Conservation (phyloP, 2,888 invertebrate species). For the Calameuta pallipes region DNA sequence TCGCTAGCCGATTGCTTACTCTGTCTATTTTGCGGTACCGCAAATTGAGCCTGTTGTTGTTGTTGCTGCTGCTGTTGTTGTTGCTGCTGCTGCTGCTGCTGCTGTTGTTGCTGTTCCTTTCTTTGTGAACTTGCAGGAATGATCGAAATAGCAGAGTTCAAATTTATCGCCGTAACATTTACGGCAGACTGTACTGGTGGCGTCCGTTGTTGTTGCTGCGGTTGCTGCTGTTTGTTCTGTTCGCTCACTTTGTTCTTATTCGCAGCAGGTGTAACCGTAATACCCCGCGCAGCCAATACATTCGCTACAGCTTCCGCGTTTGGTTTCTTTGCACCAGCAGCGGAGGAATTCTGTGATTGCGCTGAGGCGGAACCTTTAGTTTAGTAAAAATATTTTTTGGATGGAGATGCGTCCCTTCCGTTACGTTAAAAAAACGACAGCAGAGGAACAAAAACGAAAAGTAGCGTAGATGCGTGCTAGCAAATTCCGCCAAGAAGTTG, state of each 20-base stretch:
- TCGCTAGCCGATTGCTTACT: slow-evolving; percentile 50
- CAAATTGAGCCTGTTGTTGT: slow-evolving; percentile 58
- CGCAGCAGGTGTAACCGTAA: slow-evolving; percentile 79
- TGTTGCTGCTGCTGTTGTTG: slow-evolving; percentile 34
- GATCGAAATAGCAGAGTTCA: slow-evolving; percentile 74
- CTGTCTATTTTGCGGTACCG: slow-evolving; percentile 63
- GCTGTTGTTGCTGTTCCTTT: slow-evolving; percentile 50
- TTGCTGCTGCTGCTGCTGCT: slow-evolving; percentile 29
- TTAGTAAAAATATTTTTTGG: slow-evolving; percentile 45
- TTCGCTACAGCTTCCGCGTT: slow-evolving; percentile 83
- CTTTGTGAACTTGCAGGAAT: slow-evolving; percentile 68
- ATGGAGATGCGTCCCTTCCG: slow-evolving; percentile 11
- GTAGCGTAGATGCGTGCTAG: slow-evolving; percentile 1
- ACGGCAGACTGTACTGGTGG: slow-evolving; percentile 40
- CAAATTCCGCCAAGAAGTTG: slow-evolving; percentile 10
- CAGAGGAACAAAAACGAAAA: slow-evolving; percentile 25
- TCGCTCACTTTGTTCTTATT: slow-evolving; percentile 63
- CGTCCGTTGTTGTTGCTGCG: slow-evolving; percentile 66
- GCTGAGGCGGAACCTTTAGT: slow-evolving; percentile 61
- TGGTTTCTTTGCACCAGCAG: slow-evolving; percentile 69
- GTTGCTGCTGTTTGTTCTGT: slow-evolving; percentile 48
- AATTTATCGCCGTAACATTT: slow-evolving; percentile 67
- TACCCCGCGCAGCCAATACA: slow-evolving; percentile 81
- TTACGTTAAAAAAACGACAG: slow-evolving; percentile 12
- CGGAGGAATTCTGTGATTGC: slow-evolving; percentile 54